Conservation (phyloP, 2,888 invertebrate species). For the Leptopilina myrica region DNA sequence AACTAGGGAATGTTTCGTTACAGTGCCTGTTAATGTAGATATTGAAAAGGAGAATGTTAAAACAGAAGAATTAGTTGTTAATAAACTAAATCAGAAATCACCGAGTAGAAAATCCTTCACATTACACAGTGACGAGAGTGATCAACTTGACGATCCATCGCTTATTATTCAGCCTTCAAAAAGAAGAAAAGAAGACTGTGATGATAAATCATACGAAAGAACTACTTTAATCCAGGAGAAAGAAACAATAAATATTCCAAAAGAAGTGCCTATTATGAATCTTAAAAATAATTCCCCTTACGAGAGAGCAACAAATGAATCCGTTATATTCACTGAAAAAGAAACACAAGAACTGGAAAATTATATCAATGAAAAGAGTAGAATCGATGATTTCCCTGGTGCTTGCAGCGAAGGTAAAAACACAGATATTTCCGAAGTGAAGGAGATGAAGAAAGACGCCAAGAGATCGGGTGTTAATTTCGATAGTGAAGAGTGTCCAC, state of each 20-base stretch:
- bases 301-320: neutral
- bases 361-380: neutral
- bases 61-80: neutral
- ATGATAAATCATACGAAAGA: constrained; percentile 35
- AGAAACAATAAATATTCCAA: constrained; percentile 46
- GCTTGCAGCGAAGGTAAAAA: neutral
- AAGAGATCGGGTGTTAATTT: constrained; percentile 58
- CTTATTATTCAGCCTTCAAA: constrained; percentile 55
- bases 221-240: constrained; percentile 45
- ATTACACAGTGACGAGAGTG: constrained; percentile 44
- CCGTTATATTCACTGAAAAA: neutral
- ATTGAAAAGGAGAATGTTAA: neutral
- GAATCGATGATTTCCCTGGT: neutral
- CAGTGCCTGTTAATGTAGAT: constrained; percentile 9
- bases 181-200: constrained; percentile 54
- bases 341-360: neutral
- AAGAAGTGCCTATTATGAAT: constrained; percentile 44
- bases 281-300: neutral
- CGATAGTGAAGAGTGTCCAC: constrained; percentile 61
- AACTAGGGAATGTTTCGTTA: constrained; percentile 22
- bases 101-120: constrained; percentile 44
- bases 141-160: constrained; percentile 37
- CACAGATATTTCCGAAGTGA: constrained; percentile 37
- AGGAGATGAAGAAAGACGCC: constrained; percentile 62
- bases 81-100: constrained; percentile 8